phyloP scores from a whole-genome alignment of 64 coral and sea anemone species.

The Catalaphyllia jardinei region DNA sequence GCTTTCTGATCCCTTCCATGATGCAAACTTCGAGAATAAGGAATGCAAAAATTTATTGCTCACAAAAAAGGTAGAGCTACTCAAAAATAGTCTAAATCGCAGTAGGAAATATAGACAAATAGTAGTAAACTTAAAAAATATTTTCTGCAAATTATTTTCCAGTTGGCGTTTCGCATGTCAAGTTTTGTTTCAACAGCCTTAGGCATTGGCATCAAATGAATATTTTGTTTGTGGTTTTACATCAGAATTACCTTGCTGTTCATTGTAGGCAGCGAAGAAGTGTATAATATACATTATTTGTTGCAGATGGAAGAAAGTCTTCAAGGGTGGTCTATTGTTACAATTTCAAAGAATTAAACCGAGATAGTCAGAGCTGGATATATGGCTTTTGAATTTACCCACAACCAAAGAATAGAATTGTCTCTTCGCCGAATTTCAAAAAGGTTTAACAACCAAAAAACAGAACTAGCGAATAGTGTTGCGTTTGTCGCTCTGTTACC shows the following conservation, averaged over 20 bases:
- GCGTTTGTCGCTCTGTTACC: background rate
- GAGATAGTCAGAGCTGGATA: background rate
- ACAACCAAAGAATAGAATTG: background rate
- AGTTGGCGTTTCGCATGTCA: too few species aligned
- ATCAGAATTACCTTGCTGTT: background rate
- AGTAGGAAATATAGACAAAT: too few species aligned
- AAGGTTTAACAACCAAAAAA: background rate
- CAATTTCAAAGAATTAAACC: conserved; percentile 19
- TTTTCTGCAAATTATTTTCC: too few species aligned
- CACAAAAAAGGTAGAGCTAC: background rate
- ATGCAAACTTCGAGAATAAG: background rate
- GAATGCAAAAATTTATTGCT: background rate
- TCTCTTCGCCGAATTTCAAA: background rate
- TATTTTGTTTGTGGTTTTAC: background rate
- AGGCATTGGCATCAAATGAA: background rate
- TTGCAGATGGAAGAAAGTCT: background rate
- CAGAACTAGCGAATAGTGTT: background rate
- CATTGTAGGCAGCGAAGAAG: background rate
- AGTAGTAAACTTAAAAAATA: too few species aligned
- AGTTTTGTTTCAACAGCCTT: background rate
- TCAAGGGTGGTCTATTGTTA: background rate
- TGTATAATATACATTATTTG: background rate
- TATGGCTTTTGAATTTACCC: conserved; percentile 41
- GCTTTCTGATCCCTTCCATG: background rate
- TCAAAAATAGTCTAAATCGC: background rate